These are phyloP conservation scores for Diadumene lineata DNA, from an alignment of 92 coral and sea anemone species.

Conservation along the genomic window DNA sequence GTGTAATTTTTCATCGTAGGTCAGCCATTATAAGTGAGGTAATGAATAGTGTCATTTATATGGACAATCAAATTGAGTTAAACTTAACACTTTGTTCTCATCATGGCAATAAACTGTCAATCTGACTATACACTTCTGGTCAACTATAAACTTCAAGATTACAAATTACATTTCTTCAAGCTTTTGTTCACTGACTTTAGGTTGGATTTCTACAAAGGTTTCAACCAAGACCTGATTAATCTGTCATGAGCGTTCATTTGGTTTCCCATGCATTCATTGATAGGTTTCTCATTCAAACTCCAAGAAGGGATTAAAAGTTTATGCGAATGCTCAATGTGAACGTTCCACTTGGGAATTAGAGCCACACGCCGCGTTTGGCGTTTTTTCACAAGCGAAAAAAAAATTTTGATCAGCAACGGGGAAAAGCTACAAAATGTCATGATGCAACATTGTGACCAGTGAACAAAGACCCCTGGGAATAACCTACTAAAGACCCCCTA, in stretches of 20 bases:
- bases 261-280: conserved; percentile 14
- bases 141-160: neutral
- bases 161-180: neutral
- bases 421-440: conserved; percentile 25
- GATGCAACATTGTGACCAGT: neutral
- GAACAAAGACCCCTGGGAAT: conserved; percentile 26
- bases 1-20: conserved; percentile 29
- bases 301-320: conserved; percentile 7
- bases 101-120: conserved; percentile 24
- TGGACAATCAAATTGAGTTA: conserved; percentile 31
- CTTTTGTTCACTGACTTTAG: neutral
- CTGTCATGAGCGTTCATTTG: conserved; percentile 12
- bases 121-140: conserved; percentile 11
- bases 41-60: conserved; percentile 12
- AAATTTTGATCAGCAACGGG: conserved; percentile 22
- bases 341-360: conserved; percentile 11
- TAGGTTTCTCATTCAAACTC: neutral
- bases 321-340: conserved; percentile 16
- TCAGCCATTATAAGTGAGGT: conserved; percentile 13
- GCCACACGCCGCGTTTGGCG: conserved; percentile 30
- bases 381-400: conserved; percentile 38
- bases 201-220: neutral
- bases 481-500: conserved; percentile 9
- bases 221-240: conserved; percentile 1
- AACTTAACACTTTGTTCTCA: conserved; percentile 29